phyloP scores from a whole-genome alignment of 2,113 vertebrate species.

The Camelus dromedarius region DNA sequence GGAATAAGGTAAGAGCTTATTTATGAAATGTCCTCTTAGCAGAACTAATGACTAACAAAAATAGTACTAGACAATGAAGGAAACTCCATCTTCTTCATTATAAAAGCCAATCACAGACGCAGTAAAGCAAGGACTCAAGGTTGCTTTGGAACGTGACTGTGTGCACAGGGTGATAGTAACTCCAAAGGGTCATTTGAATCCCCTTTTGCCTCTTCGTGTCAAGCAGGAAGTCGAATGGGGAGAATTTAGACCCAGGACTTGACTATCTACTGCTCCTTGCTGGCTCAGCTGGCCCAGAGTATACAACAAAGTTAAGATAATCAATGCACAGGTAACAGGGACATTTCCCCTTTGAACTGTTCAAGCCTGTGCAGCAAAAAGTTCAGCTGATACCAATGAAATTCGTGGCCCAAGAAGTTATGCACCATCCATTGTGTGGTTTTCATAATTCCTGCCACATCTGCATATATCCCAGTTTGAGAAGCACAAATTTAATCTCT shows the following conservation, averaged over 20 bases:
- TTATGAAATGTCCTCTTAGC: constrained; percentile 20
- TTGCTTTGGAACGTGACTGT: background rate
- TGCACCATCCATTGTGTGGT: background rate
- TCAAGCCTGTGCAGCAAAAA: background rate
- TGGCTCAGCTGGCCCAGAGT: background rate
- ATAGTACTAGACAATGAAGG: constrained; percentile 12
- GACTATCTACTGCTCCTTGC: background rate
- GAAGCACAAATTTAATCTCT: background rate
- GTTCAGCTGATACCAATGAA: background rate
- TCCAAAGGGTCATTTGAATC: constrained; percentile 14
- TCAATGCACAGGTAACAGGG: background rate
- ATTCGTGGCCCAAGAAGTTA: constrained; percentile 45
- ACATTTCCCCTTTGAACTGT: background rate
- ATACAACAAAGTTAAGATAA: constrained; percentile 16
- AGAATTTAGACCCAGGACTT: constrained; percentile 19
- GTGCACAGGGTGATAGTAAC: background rate
- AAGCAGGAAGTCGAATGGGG: constrained; percentile 16
- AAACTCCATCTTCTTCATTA: background rate
- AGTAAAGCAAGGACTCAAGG: constrained; percentile 24
- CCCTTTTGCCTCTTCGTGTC: background rate
- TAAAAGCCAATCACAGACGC: constrained; percentile 27
- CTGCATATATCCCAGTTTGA: background rate
- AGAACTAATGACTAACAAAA: constrained; percentile 60
- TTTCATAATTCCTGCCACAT: background rate
- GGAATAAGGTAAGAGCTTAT: constrained; percentile 29